Percentiles rank a stretch among this genome's conserved stretches.
Evolutionary conservation across 2,888 invertebrate species (phyloP).

Genomic region (Acleris emargana): DNA sequence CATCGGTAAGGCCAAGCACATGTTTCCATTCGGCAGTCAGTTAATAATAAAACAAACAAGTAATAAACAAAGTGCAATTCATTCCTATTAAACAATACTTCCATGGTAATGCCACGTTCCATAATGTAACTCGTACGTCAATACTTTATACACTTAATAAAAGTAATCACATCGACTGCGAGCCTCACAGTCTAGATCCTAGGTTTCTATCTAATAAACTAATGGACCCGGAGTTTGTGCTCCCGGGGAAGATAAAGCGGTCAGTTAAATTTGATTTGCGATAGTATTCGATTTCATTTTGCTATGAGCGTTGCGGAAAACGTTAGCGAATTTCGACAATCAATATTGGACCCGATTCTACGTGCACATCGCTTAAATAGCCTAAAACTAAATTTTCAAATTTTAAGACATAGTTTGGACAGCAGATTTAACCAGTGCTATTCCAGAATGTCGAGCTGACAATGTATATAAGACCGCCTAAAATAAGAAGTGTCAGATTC

Average conservation of each 20-base stretch:
- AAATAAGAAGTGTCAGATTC: no score
- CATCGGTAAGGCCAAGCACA: no score
- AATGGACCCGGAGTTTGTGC: slow-evolving; percentile 17
- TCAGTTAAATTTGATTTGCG: slow-evolving; percentile 8
- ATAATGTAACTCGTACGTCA: not conserved
- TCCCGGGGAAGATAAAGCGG: not conserved
- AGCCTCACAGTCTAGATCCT: slow-evolving; percentile 23
- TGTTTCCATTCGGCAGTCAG: no score
- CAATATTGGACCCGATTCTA: no score
- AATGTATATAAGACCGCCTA: no score
- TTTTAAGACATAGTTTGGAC: no score
- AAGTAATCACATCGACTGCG: not conserved
- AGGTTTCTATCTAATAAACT: slow-evolving; percentile 20
- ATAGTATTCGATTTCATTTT: not conserved
- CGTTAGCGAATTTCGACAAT: no score
- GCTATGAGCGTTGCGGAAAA: no score
- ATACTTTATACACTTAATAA: not conserved
- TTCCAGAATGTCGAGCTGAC: no score
- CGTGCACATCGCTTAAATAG: no score
- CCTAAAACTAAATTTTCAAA: no score
- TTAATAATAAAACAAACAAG: not conserved
- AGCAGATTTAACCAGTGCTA: no score
- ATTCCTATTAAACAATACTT: not conserved
- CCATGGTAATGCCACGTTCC: not conserved
- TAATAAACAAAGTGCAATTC: not conserved